A percentile compares a stretch with the other conserved stretches of the same genome.
Evolutionary conservation across 2,113 vertebrate genomes (phyloP).

Genomic region (Nettapus auritus): DNA sequence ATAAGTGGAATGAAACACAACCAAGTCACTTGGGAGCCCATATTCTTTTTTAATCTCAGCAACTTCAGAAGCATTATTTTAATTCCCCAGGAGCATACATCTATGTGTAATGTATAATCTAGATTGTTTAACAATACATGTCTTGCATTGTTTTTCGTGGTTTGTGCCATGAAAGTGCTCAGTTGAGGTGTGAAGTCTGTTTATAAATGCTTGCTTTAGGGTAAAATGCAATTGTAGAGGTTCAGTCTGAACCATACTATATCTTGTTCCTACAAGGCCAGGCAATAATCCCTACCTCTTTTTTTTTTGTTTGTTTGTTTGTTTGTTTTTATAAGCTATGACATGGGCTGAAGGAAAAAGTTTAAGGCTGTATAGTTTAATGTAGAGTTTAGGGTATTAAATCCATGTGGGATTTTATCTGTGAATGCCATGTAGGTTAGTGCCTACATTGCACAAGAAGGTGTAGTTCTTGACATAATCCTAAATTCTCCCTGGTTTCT

Average conservation of each 20-base stretch:
- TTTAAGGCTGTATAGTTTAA: neutral
- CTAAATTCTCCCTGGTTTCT: neutral
- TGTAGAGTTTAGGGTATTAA: neutral
- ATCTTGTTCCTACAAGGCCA: neutral
- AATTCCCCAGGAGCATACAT: neutral
- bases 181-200: neutral
- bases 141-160: neutral
- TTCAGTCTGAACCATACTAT: neutral
- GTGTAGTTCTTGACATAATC: neutral
- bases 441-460: neutral
- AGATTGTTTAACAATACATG: rapidly evolving
- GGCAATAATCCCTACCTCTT: neutral
- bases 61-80: neutral
- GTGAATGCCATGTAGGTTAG: neutral
- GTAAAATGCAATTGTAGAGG: neutral
- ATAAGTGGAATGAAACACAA: neutral
- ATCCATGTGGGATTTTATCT: neutral
- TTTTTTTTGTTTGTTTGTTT: neutral
- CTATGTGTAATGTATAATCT: neutral
- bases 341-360: neutral
- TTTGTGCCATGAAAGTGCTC: neutral
- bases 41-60: neutral
- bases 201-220: neutral
- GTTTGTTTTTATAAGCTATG: neutral
- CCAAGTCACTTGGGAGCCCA: rapidly evolving